Evolutionary conservation across 2,888 invertebrate genomes (phyloP), one percentile per base, ranked within the genome.

Genomic region (Atrina japonica): DNA sequence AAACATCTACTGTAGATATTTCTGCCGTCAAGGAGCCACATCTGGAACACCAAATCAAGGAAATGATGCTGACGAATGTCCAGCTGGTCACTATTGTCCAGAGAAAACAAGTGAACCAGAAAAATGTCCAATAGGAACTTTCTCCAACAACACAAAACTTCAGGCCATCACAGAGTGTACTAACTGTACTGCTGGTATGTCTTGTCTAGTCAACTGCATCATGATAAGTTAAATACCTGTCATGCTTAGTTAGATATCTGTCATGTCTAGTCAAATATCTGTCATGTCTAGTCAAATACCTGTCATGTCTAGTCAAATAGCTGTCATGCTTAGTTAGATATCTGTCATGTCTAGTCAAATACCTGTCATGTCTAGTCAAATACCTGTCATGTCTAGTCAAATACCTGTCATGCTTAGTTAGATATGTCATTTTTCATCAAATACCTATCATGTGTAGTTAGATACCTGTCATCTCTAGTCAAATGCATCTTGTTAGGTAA

Each of bases 61-160:
- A 30, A 23, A 53, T 27, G 81, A 88, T 75, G 89, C 88, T 1
- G 81, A 86, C 53, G 80, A 83, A 66, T 89, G 89, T 80, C 89
- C 89, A 23, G 79, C 76, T 0, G 89, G 89, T 45, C 81, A 83
- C 70, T 89, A 77, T 76, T 89, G 89, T 72, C 87, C 88, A 3
- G 52, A 50, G 9, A 85, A 85, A 47, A 86, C 86, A 0, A 73
- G 81, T 27, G 86, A 88, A 63, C 88, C 88, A 9, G 73, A 81
- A 75, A 86, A 85, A 73, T 89, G 89, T 75, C 88, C 88, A 5
- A 69, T 79, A 21, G 88, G 89, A 18, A 85, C 86, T 0, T 88
- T 73, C 74, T 86, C 86, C 45, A 84, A 78, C 55, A 76, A 64
- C 55, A 82, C 82, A n/a, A 74, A 80, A 23, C 83, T 88, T 25